phyloP scores from a whole-genome alignment of 2,888 invertebrate genomes.

The Tetheella fluctuosa region DNA sequence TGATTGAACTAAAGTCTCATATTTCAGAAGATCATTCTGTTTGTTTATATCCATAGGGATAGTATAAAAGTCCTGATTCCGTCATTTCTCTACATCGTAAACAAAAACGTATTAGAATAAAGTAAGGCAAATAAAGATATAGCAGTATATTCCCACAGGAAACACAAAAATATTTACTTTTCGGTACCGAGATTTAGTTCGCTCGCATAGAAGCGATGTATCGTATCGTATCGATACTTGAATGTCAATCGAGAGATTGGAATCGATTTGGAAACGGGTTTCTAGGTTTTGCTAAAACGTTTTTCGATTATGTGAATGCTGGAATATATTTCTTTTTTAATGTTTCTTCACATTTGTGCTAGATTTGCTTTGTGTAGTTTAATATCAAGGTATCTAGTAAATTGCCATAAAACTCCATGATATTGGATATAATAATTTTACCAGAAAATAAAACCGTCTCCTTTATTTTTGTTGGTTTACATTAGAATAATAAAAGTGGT shows the following conservation, averaged over 20 bases:
- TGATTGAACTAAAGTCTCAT: too few relatives aligned
- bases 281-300: conserved; percentile 10
- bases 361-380: background rate
- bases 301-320: conserved; percentile 6
- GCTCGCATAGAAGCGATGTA: background rate
- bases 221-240: conserved; percentile 18
- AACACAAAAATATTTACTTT: conserved; percentile 13
- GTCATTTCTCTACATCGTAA: too few relatives aligned
- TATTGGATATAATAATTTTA: too few relatives aligned
- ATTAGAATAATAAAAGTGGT: too few relatives aligned
- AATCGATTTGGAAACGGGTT: conserved; percentile 20
- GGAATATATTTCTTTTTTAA: background rate
- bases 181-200: conserved; percentile 3
- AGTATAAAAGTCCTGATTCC: too few relatives aligned
- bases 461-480: too few relatives aligned
- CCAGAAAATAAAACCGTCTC: too few relatives aligned
- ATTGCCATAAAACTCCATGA: too few relatives aligned
- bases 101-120: too few relatives aligned
- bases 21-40: too few relatives aligned
- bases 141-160: background rate
- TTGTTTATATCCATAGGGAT: too few relatives aligned
- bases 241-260: conserved; percentile 21
- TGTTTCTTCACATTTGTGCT: background rate
- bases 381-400: background rate
- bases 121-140: background rate